phyloP scores from a whole-genome alignment of 30 jellyfish, hydroid and myxozoan genomes.

The Pelagia noctiluca region DNA sequence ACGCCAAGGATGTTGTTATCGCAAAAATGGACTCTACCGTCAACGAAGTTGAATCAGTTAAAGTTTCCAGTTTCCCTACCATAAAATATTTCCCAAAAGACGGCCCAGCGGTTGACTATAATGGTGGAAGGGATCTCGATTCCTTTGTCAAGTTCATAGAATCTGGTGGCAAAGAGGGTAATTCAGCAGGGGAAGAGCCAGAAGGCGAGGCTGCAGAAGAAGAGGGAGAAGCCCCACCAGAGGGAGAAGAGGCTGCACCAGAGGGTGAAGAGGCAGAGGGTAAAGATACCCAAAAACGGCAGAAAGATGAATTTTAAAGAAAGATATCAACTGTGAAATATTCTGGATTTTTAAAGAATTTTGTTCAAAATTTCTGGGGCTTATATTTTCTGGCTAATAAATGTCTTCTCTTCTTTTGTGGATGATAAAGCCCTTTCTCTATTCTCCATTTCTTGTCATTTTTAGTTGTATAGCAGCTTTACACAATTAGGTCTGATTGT shows the following conservation, averaged over 20 bases:
- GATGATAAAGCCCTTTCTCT: too few species aligned
- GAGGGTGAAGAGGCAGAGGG: constrained; percentile 76
- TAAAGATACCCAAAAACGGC: constrained; percentile 57
- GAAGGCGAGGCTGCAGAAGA: constrained; percentile 78
- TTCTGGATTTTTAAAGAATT: neutral
- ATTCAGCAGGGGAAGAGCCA: constrained; percentile 43
- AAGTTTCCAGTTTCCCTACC: constrained; percentile 98
- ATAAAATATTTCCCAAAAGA: constrained; percentile 92
- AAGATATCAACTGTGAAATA: neutral
- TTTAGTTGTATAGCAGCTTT: too few species aligned
- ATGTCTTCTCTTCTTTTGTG: too few species aligned
- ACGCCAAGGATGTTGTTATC: constrained; percentile 82
- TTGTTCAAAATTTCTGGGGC: neutral
- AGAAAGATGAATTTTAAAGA: constrained; percentile 62
- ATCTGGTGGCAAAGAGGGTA: constrained; percentile 93
- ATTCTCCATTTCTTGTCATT: too few species aligned
- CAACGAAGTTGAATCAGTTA: constrained; percentile 97
- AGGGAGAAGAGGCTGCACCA: constrained; percentile 63
- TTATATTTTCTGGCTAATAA: too few species aligned
- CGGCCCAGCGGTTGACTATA: constrained; percentile 93
- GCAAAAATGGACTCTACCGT: constrained; percentile 99
- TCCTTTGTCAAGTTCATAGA: constrained; percentile 91
- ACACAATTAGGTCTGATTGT: too few species aligned
- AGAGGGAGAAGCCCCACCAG: constrained; percentile 73
- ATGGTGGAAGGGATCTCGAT: constrained; percentile 98